These are phyloP conservation scores for Pimephales promelas DNA, from an alignment of 2,113 vertebrate species.

Conservation along the genomic window DNA sequence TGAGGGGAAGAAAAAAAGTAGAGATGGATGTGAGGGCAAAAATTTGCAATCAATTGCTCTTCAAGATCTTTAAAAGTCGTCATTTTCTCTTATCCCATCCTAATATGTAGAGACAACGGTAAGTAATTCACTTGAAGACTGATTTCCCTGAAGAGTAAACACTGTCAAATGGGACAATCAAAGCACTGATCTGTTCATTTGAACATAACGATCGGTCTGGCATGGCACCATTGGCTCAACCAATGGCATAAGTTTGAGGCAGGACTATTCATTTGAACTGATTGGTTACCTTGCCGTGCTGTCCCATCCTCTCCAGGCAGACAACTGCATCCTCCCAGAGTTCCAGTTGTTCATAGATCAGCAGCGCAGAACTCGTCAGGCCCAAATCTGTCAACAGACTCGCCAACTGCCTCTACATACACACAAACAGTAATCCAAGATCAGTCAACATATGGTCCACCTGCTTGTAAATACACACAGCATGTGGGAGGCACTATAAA, in stretches of 20 bases:
- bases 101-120: background rate
- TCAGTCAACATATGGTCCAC: constrained; percentile 86
- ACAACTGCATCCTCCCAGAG: constrained; percentile 97
- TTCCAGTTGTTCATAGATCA: constrained; percentile 89
- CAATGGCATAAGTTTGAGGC: background rate
- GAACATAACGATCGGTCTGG: background rate
- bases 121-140: background rate
- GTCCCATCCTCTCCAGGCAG: constrained; percentile 90
- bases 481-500: background rate
- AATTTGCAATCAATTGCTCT: background rate
- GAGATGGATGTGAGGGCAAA: background rate
- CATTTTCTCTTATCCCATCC: background rate
- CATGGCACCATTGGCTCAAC: background rate
- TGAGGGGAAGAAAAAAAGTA: background rate
- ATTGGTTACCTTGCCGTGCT: constrained; percentile 88
- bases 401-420: constrained; percentile 86
- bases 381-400: constrained; percentile 88
- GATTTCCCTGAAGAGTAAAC: background rate
- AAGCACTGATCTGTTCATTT: background rate
- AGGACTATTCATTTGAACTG: background rate
- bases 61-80: constrained; percentile 2
- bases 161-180: background rate
- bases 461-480: constrained; percentile 76
- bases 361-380: constrained; percentile 88
- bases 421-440: constrained; percentile 27